Evolutionary conservation across 2,888 invertebrate species (phyloP).

Genomic region (Gymnoscelis rufifasciata): DNA sequence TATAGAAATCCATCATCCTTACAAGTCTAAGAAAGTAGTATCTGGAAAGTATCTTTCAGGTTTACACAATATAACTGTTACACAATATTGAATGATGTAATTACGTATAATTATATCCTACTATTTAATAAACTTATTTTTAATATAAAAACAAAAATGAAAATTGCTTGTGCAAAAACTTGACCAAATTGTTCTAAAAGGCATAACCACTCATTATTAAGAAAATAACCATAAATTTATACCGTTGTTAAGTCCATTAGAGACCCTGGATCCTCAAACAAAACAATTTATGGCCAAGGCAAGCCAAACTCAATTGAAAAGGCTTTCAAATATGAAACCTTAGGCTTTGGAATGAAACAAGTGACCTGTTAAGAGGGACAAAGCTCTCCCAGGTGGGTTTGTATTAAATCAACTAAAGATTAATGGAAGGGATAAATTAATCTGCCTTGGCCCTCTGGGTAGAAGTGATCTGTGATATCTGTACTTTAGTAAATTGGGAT

Average conservation of each 20-base stretch:
- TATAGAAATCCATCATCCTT: too few species aligned
- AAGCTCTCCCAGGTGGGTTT: constrained; percentile 12
- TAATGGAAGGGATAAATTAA: constrained; percentile 23
- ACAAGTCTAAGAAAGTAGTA: too few species aligned
- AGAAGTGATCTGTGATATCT: constrained; percentile 17
- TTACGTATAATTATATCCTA: too few species aligned
- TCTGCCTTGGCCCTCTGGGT: constrained; percentile 14
- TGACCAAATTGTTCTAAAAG: too few species aligned
- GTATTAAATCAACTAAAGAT: constrained; percentile 23
- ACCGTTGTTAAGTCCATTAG: not conserved
- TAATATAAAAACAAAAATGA: too few species aligned
- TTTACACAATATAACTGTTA: too few species aligned
- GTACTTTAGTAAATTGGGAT: constrained; percentile 15
- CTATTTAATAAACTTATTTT: too few species aligned
- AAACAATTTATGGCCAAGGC: constrained; percentile 1
- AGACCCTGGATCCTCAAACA: not conserved
- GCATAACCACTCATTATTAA: not conserved
- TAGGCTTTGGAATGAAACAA: constrained; percentile 13
- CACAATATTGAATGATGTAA: too few species aligned
- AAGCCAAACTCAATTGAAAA: constrained; percentile 1
- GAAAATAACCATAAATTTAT: not conserved
- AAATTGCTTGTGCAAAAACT: not conserved
- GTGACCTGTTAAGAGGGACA: constrained; percentile 15
- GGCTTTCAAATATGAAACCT: constrained; percentile 5
- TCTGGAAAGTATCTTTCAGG: too few species aligned